Conservation (phyloP, 2,888 invertebrate species). For the Polyploca ridens region DNA sequence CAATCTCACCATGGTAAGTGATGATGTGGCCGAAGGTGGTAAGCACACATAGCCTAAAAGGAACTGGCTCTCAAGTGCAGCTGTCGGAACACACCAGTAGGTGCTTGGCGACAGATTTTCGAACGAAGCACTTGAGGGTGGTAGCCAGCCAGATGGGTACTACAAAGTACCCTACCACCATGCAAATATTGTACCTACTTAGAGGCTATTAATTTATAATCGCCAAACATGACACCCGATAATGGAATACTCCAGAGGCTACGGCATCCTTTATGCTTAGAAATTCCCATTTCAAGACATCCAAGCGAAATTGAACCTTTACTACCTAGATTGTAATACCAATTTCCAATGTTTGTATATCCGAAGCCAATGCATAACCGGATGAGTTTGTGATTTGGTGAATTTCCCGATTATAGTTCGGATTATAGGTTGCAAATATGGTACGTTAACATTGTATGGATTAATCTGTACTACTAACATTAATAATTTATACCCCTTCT, state of each 20-base stretch:
- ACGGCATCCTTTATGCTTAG: neutral
- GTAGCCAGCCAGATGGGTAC: no score
- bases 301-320: neutral
- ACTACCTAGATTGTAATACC: neutral
- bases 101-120: no score
- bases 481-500: no score
- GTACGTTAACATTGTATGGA: conserved; percentile 14
- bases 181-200: neutral
- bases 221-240: neutral
- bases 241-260: conserved; percentile 1
- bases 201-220: conserved; percentile 1
- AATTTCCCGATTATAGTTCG: conserved; percentile 32
- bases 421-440: conserved; percentile 25
- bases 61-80: no score
- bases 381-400: conserved; percentile 30
- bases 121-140: no score
- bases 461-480: no score
- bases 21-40: no score
- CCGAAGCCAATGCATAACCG: conserved; percentile 24
- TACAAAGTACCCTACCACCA: neutral
- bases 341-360: neutral
- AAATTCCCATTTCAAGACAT: neutral
- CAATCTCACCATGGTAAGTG: no score
- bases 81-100: no score
- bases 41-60: no score